phyloP scores from a whole-genome alignment of 2,888 invertebrate species.

The Synanthedon formicaeformis region DNA sequence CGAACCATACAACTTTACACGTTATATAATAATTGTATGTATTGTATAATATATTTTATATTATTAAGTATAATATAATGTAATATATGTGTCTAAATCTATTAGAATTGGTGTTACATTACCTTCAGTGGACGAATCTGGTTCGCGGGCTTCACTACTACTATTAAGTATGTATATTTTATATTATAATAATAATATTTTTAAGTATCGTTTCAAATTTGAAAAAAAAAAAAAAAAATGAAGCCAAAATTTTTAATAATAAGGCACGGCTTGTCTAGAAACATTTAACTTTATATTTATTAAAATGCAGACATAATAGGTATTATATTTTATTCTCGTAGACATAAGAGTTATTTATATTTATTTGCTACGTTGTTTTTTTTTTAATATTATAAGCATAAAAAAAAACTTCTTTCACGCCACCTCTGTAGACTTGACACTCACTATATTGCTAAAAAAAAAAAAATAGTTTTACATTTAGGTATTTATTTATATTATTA shows the following conservation, averaged over 20 bases:
- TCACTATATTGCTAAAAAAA: constrained; percentile 29
- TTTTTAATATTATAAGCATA: not conserved
- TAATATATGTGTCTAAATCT: constrained; percentile 15
- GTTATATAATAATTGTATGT: constrained; percentile 15
- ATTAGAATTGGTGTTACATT: constrained; percentile 57
- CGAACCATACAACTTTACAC: constrained; percentile 1
- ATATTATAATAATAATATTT: constrained; percentile 11
- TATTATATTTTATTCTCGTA: no score
- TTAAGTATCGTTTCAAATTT: no score
- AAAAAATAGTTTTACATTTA: constrained; percentile 7
- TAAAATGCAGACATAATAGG: no score
- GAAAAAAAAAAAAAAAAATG: no score
- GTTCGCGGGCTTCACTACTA: constrained; percentile 34
- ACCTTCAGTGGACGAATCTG: constrained; percentile 67
- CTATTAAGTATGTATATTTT: constrained; percentile 7
- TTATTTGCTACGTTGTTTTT: not conserved
- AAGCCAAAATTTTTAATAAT: no score
- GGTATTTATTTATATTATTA: no score
- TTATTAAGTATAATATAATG: constrained; percentile 4
- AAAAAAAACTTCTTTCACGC: constrained; percentile 13
- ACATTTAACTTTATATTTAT: not conserved
- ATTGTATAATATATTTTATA: constrained; percentile 1
- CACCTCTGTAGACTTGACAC: constrained; percentile 25
- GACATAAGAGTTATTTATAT: not conserved
- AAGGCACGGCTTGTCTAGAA: not conserved